Conservation (phyloP, 2,797 vertebrate genomes). For the Antrozous pallidus region DNA sequence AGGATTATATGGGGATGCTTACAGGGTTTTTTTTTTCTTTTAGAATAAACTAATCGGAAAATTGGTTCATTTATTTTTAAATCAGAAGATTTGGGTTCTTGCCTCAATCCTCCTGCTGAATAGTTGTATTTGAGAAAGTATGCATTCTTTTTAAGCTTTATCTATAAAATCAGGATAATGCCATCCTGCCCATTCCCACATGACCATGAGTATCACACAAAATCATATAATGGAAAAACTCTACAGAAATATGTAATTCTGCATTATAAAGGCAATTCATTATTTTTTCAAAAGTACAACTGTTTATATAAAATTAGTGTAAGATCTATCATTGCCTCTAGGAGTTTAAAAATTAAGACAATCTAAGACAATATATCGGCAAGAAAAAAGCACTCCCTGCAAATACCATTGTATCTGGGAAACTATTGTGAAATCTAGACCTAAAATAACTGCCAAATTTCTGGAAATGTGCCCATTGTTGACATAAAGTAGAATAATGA, state of each 20-base stretch:
- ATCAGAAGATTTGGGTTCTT: background rate
- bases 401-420: background rate
- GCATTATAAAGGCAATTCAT: constrained; percentile 1
- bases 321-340: constrained; percentile 18
- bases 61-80: background rate
- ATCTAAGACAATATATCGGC: background rate
- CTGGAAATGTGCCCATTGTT: constrained; percentile 10
- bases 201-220: constrained; percentile 8
- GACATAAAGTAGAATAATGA: constrained; percentile 10
- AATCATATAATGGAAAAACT: background rate
- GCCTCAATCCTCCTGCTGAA: background rate
- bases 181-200: background rate
- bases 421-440: background rate
- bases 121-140: background rate
- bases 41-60: constrained; percentile 29
- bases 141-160: background rate
- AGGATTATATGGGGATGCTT: background rate
- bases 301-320: constrained; percentile 34
- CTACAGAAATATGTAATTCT: constrained; percentile 6
- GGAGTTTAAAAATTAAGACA: constrained; percentile 35
- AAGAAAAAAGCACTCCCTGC: background rate
- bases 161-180: background rate
- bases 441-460: background rate
- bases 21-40: background rate
- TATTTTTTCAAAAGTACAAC: constrained; percentile 43